Base-by-base conservation (phyloP, 2,113 vertebrate genomes). In the Pedetes capensis region DNA sequence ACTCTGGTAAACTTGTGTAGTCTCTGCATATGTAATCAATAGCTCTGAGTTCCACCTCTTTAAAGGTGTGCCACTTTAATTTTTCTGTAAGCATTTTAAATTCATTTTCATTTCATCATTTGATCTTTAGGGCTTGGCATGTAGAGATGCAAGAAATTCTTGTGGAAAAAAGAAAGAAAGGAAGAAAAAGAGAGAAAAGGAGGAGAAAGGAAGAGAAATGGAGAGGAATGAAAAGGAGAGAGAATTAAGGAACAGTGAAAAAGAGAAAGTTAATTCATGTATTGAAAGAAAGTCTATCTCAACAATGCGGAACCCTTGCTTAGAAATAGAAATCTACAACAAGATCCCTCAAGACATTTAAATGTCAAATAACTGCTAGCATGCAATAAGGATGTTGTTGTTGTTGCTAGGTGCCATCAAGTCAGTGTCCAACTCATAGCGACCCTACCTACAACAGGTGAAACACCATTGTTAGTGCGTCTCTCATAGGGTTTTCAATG, bases 11-110 rank as follows among this genome's bases (percentile, higher is more conserved):
- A 79, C 69, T 68, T 86, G 89, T 87, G 44, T 37, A 53, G 10
- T 8, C 6, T 87, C 5, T 63, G 11, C 3, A 6, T 63, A 51
- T 22, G 14, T 71, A 86, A 66, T 68, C 25, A 87, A 18, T 84
- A 20, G 75, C 13, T 71, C 34, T 44, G 93, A 79, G 79, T 87
- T 87, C 3, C n/a, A 8, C n/a, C 11, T 78, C 55, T 91, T 94
- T 47, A 37, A 72, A 55, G 22, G 27, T 44, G 5, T 39, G 20
- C 9, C 20, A 39, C 14, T 64, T 63, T 81, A 49, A 44, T 59
- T 74, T 81, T 72, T 95, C 29, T 49, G 34, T 66, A 89, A 92
- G 12, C 13, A 79, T 81, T 82, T 89, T 63, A 91, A 89, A 89
- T 89, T 81, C 13, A n/a, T n/a, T n/a, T n/a, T n/a, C n/a, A n/a